Percentiles rank a stretch among this genome's conserved stretches.
Evolutionary conservation across 1,140 invertebrate genomes (phyloP).

Genomic region (Octopus bimaculoides): DNA sequence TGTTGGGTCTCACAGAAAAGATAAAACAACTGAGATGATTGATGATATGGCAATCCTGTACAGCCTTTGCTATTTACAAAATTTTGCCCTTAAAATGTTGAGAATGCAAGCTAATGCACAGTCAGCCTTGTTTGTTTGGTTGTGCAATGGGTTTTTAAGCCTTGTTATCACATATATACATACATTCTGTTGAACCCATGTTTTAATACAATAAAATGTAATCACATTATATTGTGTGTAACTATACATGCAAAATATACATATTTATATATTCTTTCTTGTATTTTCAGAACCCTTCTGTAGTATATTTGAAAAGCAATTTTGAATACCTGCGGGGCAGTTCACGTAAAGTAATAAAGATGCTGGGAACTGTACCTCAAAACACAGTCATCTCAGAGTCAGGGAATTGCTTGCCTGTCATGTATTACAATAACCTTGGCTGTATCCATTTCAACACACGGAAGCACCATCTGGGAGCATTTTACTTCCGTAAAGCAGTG

Average conservation of each 20-base stretch:
- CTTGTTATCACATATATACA: no score
- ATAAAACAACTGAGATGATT: no score
- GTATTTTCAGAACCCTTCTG: conserved; percentile 61
- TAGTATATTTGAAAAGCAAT: conserved; percentile 69
- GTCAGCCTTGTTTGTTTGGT: no score
- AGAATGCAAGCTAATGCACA: no score
- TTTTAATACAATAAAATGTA: no score
- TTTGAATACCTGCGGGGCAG: conserved; percentile 71
- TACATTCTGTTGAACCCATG: no score
- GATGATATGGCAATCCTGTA: no score
- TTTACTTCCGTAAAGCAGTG: conserved; percentile 81
- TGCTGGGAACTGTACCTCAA: conserved; percentile 63
- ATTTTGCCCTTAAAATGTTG: no score
- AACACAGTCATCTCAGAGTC: conserved; percentile 29
- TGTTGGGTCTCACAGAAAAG: no score
- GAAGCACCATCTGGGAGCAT: conserved; percentile 80
- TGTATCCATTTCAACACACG: conserved; percentile 82
- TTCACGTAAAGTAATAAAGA: conserved; percentile 67
- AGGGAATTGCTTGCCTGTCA: conserved; percentile 60
- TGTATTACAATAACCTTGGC: conserved; percentile 87
- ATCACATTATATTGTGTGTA: no score
- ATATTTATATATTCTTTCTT: background rate
- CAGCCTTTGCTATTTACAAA: no score
- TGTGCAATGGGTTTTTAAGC: no score
- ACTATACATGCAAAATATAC: background rate